Evolutionary conservation across 2,113 vertebrate genomes (phyloP).

Genomic region (Crotalus helleri): DNA sequence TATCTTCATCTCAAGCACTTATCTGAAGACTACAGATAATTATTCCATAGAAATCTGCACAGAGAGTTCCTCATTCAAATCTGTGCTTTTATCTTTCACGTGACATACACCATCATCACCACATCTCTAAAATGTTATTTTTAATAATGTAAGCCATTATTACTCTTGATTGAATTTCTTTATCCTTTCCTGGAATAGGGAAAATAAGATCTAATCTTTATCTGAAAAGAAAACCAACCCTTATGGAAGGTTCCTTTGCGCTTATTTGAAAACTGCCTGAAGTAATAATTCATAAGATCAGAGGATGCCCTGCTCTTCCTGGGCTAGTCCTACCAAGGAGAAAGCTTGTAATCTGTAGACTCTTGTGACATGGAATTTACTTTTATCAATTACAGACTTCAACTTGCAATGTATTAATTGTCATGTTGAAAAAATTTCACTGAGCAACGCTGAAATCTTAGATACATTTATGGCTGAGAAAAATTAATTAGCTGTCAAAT

Average conservation of each 20-base stretch:
- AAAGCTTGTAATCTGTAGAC: not conserved
- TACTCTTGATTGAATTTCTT: not conserved
- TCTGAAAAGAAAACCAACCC: not conserved
- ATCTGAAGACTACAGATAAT: not conserved
- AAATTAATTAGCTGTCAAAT: slow-evolving; percentile 30
- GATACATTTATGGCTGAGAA: not conserved
- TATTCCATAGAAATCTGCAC: not conserved
- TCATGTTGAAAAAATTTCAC: not conserved
- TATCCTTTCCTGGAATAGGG: not conserved
- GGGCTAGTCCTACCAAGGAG: not conserved
- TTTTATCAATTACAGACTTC: not conserved
- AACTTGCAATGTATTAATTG: not conserved
- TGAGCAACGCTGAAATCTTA: not conserved
- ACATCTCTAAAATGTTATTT: not conserved
- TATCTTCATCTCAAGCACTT: not conserved
- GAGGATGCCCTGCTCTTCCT: not conserved
- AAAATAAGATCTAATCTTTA: not conserved
- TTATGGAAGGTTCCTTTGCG: not conserved
- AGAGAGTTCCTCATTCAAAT: not conserved
- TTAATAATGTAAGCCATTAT: not conserved
- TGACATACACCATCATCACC: not conserved
- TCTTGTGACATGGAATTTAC: not conserved
- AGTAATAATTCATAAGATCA: not conserved
- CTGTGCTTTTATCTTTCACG: not conserved
- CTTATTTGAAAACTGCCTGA: not conserved